Evolutionary conservation across 1,140 invertebrate species (phyloP), one percentile per base, ranked within the genome.

Genomic region (Sminthurides bifidus): DNA sequence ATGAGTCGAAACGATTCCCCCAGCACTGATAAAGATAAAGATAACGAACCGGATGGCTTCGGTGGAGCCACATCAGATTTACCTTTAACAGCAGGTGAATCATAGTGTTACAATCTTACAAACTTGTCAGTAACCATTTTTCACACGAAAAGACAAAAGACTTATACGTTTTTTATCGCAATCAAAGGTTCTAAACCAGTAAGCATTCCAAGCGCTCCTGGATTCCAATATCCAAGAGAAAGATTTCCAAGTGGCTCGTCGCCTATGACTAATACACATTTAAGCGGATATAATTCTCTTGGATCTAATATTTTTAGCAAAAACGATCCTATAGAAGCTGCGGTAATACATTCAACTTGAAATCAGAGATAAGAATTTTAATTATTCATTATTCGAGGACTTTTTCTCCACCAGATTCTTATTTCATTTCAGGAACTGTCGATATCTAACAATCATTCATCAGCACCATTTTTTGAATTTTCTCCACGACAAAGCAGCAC

Each of bases 201-300:
- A 17, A 64, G 58, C 58, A 64, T 64, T 60, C 61, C 61, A 12
- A 49, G 52, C 17, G 35, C 58, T 17, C 37, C 49, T 17, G 44
- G 46, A 48, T 59, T 58, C 57, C 54, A 37, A 49, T 41, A 54
- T 53, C n/a, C n/a, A n/a, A 38, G 61, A 48, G 61, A 64, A 58
- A 50, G 61, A 27, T 64, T 60, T 51, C 61, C 61, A 17, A 64
- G 61, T 41, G 61, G 61, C 24, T 54, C 54, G 17, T 64, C 61
- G 10, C 58, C 61, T 17, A 59, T 63, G 54, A 51, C 57, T 19
- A 58, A 40, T 49, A 63, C n/a, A n/a, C n/a, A 44, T 57, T 53
- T 58, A 48, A 57, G 52, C 29, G 52, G 38, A 27, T 60, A 56
- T 29, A 59, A 56, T 30, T 54, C 54, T 40, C 37, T 63, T 49